Conservation (phyloP, 2,113 vertebrate genomes). For the Hepsetus odoe region DNA sequence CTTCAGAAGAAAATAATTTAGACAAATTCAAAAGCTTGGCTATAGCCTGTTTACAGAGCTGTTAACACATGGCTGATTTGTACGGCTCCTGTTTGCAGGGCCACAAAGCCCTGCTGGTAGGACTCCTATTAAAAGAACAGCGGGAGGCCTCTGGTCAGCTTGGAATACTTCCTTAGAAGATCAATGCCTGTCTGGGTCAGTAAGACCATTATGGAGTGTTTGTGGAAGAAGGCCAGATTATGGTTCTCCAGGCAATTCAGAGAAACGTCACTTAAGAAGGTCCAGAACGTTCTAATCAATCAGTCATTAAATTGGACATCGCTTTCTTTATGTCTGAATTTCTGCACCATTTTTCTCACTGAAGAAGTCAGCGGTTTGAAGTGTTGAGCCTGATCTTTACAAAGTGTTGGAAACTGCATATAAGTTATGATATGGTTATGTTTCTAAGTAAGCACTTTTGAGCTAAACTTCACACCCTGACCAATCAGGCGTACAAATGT, state of each 20-base stretch:
- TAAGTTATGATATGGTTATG: constrained; percentile 7
- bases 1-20: neutral
- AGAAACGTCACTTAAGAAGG: neutral
- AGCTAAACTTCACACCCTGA: constrained; percentile 1
- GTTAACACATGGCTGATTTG: constrained; percentile 29
- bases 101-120: constrained; percentile 1
- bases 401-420: neutral
- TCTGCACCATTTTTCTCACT: neutral
- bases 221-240: constrained; percentile 21
- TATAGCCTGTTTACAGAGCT: neutral
- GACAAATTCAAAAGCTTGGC: neutral
- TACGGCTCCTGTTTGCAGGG: constrained; percentile 31
- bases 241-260: neutral
- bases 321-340: too few species aligned
- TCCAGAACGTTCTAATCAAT: neutral
- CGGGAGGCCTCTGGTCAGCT: constrained; percentile 29
- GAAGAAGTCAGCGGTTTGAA: neutral
- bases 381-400: neutral
- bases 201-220: constrained; percentile 31
- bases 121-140: constrained; percentile 34
- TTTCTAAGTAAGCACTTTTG: constrained; percentile 28
- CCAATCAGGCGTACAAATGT: neutral
- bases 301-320: too few species aligned
- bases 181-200: constrained; percentile 39
- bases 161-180: constrained; percentile 24